Evolutionary conservation across 2,888 invertebrate species (phyloP), one percentile per base, ranked within the genome.

Genomic region (Muschampia plurimacula): DNA sequence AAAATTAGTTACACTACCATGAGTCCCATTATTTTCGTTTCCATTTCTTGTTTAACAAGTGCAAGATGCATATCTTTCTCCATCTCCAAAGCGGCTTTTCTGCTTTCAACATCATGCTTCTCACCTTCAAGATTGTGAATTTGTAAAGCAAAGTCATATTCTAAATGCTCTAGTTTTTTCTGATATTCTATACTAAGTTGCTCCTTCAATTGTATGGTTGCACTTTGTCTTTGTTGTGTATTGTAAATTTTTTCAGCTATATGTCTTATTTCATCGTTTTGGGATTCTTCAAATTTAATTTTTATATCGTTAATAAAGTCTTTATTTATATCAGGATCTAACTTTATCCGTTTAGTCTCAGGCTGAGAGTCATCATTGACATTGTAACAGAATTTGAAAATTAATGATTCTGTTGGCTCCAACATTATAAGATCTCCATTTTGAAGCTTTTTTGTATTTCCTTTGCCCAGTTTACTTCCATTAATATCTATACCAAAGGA

Each of bases 401-500:
- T 79, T 84, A 93, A 92, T 75, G 89, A 89, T 69, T 85, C 80
- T 13, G 84, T 78, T 12, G 86, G 84, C 67, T 94, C 94, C 46
- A 95, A 79, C 55, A 77, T 79, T 69, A 95, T 86, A 7, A 88
- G 74, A 75, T 95, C 94, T 74, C 87, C 82, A 80, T 92, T 75
- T 10, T 77, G 71, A 2, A 95, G 80, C 73, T 76, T 83, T 70
- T 75, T 84, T 44, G 77, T 77, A 15, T 77, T 77, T 1, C 90
- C 89, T 77, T 89, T 92, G 0, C 90, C 89, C 59, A 94, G 66
- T 72, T 77, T 84, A 44, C 75, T 76, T 32, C 89, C 89, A 80
- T 96, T 96, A 2, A 96, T 75, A 74, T 86, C 83, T 39, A 95
- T 95, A 46, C 92, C 90, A 77, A 88, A 91, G 0, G 93, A 86